These are phyloP conservation scores for Ladona fulva DNA, from an alignment of 1,140 invertebrate genomes.

Conservation along the genomic window DNA sequence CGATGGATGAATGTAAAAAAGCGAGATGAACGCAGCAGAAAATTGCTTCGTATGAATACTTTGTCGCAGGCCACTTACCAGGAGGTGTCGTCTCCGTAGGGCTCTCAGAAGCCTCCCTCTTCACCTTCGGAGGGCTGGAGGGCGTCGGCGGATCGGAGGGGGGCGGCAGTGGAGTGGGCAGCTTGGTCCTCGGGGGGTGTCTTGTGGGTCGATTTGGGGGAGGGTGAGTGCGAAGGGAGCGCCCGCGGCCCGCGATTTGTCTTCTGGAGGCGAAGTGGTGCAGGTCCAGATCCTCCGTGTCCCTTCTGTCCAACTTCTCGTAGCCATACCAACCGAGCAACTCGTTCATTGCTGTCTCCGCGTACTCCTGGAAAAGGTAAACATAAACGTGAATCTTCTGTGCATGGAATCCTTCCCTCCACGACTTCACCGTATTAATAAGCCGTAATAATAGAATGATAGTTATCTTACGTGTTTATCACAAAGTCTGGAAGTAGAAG, in stretches of 20 bases:
- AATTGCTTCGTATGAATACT: too few relatives aligned
- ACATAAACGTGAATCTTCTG: too few relatives aligned
- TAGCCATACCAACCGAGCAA: constrained; percentile 83
- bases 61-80: not conserved
- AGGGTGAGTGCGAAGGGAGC: constrained; percentile 22
- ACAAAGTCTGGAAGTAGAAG: too few relatives aligned
- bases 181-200: constrained; percentile 26
- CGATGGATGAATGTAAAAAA: too few relatives aligned
- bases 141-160: constrained; percentile 16
- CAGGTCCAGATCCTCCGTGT: constrained; percentile 30
- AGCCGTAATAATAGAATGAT: too few relatives aligned
- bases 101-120: constrained; percentile 15
- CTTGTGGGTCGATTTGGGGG: not conserved
- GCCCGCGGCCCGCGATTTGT: constrained; percentile 18
- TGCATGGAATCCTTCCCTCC: too few relatives aligned
- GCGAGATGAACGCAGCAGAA: too few relatives aligned
- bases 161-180: constrained; percentile 31
- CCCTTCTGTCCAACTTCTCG: constrained; percentile 52
- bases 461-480: too few relatives aligned
- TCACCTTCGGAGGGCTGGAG: constrained; percentile 22
- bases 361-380: constrained; percentile 75
- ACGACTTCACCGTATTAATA: too few relatives aligned
- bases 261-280: constrained; percentile 18
- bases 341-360: constrained; percentile 83
- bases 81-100: not conserved